Conservation (phyloP, 2,888 invertebrate species). For the Tachina lurida region DNA sequence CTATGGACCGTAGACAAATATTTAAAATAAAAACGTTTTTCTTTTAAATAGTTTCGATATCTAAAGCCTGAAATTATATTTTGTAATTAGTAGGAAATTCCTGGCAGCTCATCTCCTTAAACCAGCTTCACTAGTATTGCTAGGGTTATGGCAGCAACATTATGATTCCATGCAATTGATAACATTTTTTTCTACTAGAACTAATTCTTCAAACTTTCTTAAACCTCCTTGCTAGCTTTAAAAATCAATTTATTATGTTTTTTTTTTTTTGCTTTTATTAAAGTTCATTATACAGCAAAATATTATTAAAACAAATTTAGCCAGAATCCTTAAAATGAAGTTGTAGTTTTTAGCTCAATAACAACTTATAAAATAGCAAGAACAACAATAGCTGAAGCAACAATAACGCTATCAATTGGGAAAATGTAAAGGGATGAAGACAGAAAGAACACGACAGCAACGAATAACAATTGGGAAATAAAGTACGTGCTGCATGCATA, state of each 20-base stretch:
- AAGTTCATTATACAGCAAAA: conserved; percentile 63
- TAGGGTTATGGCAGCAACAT: too few species aligned
- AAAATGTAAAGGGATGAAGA: conserved; percentile 13
- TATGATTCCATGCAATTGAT: too few species aligned
- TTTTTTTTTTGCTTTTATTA: conserved; percentile 19
- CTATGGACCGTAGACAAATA: too few species aligned
- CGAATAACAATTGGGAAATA: conserved; percentile 70
- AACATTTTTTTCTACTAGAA: too few species aligned
- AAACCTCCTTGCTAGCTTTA: neutral
- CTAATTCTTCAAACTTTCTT: neutral
- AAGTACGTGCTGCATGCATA: conserved; percentile 72
- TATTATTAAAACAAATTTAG: conserved; percentile 63
- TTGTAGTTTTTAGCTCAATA: conserved; percentile 57
- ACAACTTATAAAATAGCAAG: conserved; percentile 50
- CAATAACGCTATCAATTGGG: conserved; percentile 26
- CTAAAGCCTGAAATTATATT: too few species aligned
- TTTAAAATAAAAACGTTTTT: too few species aligned
- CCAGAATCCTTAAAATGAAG: conserved; percentile 55
- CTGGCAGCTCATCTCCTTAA: too few species aligned
- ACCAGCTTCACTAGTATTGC: too few species aligned
- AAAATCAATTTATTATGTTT: neutral
- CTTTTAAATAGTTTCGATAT: too few species aligned
- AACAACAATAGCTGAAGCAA: conserved; percentile 41
- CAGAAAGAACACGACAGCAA: conserved; percentile 43
- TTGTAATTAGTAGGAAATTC: too few species aligned